A percentile compares a stretch with the other conserved stretches of the same genome.
These are phyloP conservation scores for Scolanthus callimorphus DNA, from an alignment of 92 coral and sea anemone species.

Conservation along the genomic window DNA sequence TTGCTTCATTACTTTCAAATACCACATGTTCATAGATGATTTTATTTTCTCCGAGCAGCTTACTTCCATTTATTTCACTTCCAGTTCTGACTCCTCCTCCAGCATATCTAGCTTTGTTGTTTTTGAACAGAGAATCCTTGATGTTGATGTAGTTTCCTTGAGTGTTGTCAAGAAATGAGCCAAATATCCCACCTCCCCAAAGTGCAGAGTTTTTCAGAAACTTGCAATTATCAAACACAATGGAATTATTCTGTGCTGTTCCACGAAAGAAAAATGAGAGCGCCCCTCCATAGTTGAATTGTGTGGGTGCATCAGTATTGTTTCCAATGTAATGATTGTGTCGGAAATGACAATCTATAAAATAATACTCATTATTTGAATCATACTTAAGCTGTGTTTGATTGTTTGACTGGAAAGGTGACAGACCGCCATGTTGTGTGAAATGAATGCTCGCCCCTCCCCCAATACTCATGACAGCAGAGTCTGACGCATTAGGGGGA, in stretches of 20 bases:
- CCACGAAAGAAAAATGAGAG: constrained; percentile 60
- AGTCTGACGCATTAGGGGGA: constrained; percentile 7
- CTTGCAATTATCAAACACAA: constrained; percentile 38
- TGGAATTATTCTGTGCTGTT: constrained; percentile 34
- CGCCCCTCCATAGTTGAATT: constrained; percentile 76
- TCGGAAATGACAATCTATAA: constrained; percentile 40
- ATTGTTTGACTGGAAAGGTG: constrained; percentile 36
- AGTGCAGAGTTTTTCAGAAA: constrained; percentile 59
- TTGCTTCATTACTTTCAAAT: constrained; percentile 54
- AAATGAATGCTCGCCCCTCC: constrained; percentile 78
- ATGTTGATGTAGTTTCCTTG: constrained; percentile 42
- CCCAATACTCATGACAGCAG: constrained; percentile 40
- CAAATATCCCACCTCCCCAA: constrained; percentile 81
- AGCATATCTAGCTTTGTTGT: constrained; percentile 53
- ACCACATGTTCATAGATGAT: constrained; percentile 27
- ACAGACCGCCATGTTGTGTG: constrained; percentile 52
- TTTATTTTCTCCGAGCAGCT: constrained; percentile 28
- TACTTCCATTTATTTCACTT: background rate
- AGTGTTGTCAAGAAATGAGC: constrained; percentile 55
- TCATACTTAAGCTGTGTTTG: constrained; percentile 28
- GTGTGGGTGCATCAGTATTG: constrained; percentile 30
- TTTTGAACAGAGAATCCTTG: constrained; percentile 16
- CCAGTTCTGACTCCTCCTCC: constrained; percentile 89
- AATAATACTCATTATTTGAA: constrained; percentile 20
- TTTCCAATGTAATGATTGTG: constrained; percentile 26